Evolutionary conservation across 2,888 invertebrate species (phyloP), one percentile per base, ranked within the genome.

Genomic region (Heliconius ismenius): DNA sequence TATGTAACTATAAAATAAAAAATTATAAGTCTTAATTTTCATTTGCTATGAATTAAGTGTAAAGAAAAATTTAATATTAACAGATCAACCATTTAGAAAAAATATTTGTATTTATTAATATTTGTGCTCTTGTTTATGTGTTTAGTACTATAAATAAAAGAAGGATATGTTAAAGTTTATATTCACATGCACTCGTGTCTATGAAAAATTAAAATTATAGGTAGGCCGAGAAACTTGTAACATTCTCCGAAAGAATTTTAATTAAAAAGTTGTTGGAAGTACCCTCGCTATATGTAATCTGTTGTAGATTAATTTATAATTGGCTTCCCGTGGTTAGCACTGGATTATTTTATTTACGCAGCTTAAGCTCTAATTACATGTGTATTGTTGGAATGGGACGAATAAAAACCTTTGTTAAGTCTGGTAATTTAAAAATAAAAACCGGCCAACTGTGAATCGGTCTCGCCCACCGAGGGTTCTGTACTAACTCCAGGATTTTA

Each of bases 291-390:
- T 90, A 91, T 91, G 90, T 92, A 90, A 92, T 92, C 90, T 90
- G 88, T 89, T 90, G 89, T 89, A 87, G 91, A 91, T 92, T 89
- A 89, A 89, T 91, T 90, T 86, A 87, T 91, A 92, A 92, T 92
- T 91, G 89, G 88, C 87, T 84, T 83, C 85, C 86, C 85, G 88
- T 84, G 87, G 85, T 85, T 83, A 81, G 81, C 83, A 82, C 81
- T 81, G 79, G 82, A 83, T 82, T 81, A 82, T 82, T 84, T 78
- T 79, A 79, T 80, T 76, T 79, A 77, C 73, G 70, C 28, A 76
- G 76, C 70, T 75, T 76, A 78, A 43, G 64, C 75, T 74, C 77
- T 76, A 78, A 79, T 78, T 78, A 79, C 74, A 77, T 76, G 73
- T 74, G 75, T 79, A 75, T 73, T 76, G 67, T 75, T 73, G 60